Base-by-base conservation (phyloP, 2,888 invertebrate genomes). In the Apodemia mormo region DNA sequence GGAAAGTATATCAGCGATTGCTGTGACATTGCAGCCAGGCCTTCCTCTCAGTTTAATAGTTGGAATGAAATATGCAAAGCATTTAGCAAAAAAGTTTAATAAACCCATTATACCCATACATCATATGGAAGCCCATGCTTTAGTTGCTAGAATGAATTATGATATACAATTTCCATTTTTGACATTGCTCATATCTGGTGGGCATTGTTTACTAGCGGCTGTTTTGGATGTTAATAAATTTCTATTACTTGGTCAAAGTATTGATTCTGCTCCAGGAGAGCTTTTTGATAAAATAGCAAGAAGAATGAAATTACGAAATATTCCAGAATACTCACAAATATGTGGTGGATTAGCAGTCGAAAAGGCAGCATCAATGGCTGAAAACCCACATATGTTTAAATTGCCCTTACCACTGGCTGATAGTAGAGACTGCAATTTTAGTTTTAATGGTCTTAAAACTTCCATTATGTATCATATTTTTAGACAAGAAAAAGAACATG, bases 121-220 rank as follows among this genome's bases (percentile, higher is more conserved):
- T 90, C 99, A 99, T 80, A 99, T 99, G 99, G 96, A 99, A 93
- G 99, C 99, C 1, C 99, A 99, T 94, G 99, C 99, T 12, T 91
- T 99, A 70, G 97, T 97, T 49, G 96, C 95, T 8, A 95, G 99
- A 85, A 96, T 99, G 96, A 90, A 92, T 58, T 80, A 95, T 81
- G 83, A 95, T 78, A 92, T 98, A 69, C 87, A 95, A 66, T 99
- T 97, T 92, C 99, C 99, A 66, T 99, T 96, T 89, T 89, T 99
- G 73, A 97, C 97, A 37, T 92, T 99, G 37, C 90, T 99, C 54
- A 96, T 98, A 78, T 99, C 99, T 79, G 99, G 99, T 61, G 99
- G 99, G 0, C 99, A 99, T 85, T 97, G 97, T 84, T 94, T 98
- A 72, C 83, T 98, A 68, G 96, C 96, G 22, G 90, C 98, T 65